Percentiles rank a stretch among this genome's conserved stretches.
phyloP scores from a whole-genome alignment of 2,797 vertebrate genomes.

The Netta rufina region DNA sequence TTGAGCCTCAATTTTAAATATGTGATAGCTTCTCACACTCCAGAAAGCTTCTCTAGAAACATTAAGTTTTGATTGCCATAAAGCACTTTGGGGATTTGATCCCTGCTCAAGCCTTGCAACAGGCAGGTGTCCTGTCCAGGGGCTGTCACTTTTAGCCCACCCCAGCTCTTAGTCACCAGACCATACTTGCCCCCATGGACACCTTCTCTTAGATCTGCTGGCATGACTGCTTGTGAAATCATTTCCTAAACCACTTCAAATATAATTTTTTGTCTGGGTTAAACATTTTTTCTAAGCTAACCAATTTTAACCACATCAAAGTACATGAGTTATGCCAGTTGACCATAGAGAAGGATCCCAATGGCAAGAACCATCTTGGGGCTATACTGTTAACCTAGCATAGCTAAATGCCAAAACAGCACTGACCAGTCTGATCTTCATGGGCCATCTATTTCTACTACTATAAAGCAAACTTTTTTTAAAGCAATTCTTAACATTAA shows the following conservation, averaged over 20 bases:
- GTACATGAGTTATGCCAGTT: background rate
- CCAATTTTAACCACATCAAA: background rate
- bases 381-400: background rate
- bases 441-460: background rate
- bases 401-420: background rate
- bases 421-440: background rate
- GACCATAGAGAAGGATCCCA: background rate
- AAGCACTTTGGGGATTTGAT: background rate
- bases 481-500: background rate
- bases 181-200: background rate
- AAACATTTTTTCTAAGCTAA: background rate
- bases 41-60: background rate
- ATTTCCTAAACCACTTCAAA: background rate
- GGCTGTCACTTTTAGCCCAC: background rate
- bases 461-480: background rate
- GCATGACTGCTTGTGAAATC: background rate
- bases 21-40: background rate
- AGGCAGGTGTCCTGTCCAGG: background rate
- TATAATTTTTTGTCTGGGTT: background rate
- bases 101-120: background rate
- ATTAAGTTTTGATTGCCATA: background rate
- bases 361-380: background rate
- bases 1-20: conserved; percentile 25
- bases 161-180: background rate
- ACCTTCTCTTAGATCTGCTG: background rate